Evolutionary conservation across 2,113 vertebrate genomes (phyloP), one percentile per base, ranked within the genome.

Genomic region (Cebus imitator): DNA sequence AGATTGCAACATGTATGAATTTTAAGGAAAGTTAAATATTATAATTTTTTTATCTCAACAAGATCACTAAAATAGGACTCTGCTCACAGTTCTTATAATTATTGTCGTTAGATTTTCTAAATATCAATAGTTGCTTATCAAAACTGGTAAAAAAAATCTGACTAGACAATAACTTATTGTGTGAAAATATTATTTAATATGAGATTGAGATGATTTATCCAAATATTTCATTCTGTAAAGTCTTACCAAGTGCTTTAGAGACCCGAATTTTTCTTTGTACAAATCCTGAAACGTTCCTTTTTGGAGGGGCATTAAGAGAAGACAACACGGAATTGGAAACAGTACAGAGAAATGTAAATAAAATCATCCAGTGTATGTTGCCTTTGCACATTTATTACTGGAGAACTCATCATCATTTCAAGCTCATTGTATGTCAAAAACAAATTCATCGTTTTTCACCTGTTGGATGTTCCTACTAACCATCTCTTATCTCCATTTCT

Each of bases 31-130:
- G 30, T 35, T 86, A 66, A 40, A 30, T 58, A 87, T 68, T 81
- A 20, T 55, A 72, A 88, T 64, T 45, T 84, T 87, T 87, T 70
- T 32, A 87, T 87, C 37, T 83, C 43, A 78, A 3, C 12, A 92
- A 96, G 13, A 1, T 92, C 79, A 94, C 52, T 90, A 90, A 72
- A 84, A 84, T 84, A 79, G 43, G 37, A 93, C 52, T 89, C 27
- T 88, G 52, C 17, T 50, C 45, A 75, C 27, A 18, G 32, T 58
- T 92, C 45, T 55, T 68, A 87, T 35, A 72, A 57, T 84, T 23
- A n/a, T 50, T 55, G 45, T 40, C 57, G 32, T 64, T 57, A 87
- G 55, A 88, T 94, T 88, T 87, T 55, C 32, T 73, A 80, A 80
- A 52, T 50, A 80, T 55, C 78, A 80, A 57, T 81, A 70, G 50